Conservation (phyloP, 2,888 invertebrate genomes). For the Metacarcinus magister region DNA sequence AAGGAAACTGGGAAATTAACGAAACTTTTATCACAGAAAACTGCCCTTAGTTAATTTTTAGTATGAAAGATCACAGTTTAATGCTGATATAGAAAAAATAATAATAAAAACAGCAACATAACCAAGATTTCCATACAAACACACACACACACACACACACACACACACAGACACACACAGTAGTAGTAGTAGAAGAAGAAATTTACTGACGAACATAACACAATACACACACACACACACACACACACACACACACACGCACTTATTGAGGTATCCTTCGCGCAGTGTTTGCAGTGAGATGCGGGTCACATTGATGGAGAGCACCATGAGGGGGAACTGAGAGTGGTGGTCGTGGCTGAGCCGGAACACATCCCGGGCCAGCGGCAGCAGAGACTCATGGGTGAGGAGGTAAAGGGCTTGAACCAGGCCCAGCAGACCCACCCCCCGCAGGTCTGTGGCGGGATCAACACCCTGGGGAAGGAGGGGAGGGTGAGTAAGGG, state of each 20-base stretch:
- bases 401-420: constrained; percentile 86
- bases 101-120: too few relatives aligned
- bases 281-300: constrained; percentile 86
- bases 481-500: background rate
- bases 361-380: constrained; percentile 85
- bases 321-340: constrained; percentile 87
- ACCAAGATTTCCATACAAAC: too few relatives aligned
- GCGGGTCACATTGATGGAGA: constrained; percentile 86
- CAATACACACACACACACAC: too few relatives aligned
- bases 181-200: too few relatives aligned
- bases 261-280: constrained; percentile 86
- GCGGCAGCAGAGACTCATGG: constrained; percentile 83
- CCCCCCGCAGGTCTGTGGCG: constrained; percentile 86
- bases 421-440: constrained; percentile 86
- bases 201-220: too few relatives aligned
- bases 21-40: too few relatives aligned
- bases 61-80: too few relatives aligned
- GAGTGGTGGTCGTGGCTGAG: constrained; percentile 85
- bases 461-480: constrained; percentile 85
- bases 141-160: background rate
- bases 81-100: too few relatives aligned
- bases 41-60: too few relatives aligned
- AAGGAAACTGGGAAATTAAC: too few relatives aligned
- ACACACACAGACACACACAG: background rate
- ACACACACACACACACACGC: constrained; percentile 77